Conservation (phyloP, 1,140 invertebrate species). For the Drosophila fuyamai region DNA sequence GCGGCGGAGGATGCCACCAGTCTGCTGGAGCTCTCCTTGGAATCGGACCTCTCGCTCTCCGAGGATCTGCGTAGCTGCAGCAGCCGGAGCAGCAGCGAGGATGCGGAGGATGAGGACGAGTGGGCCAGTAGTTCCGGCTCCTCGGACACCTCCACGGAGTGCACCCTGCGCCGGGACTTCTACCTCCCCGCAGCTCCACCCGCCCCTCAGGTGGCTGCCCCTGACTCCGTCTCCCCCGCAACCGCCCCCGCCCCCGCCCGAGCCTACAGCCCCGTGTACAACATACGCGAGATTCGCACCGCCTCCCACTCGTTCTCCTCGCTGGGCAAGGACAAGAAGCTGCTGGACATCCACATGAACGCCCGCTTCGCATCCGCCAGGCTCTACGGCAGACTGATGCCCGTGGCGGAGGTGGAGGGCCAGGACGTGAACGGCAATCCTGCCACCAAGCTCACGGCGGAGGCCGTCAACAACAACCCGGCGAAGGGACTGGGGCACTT, state of each 20-base stretch:
- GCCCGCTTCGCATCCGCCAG: slow-evolving; percentile 56
- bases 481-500: slow-evolving; percentile 80
- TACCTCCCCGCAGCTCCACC: slow-evolving; percentile 28
- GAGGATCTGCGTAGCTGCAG: slow-evolving; percentile 76
- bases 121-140: slow-evolving; percentile 74
- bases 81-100: slow-evolving; percentile 61
- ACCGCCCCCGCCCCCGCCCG: slow-evolving; percentile 24
- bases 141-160: slow-evolving; percentile 77
- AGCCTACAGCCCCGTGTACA: slow-evolving; percentile 81
- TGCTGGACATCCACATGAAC: slow-evolving; percentile 80
- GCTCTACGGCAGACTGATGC: slow-evolving; percentile 53
- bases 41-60: slow-evolving; percentile 69
- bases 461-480: slow-evolving; percentile 82
- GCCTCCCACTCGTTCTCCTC: slow-evolving; percentile 80
- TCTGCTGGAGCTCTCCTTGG: slow-evolving; percentile 72
- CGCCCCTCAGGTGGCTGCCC: neutral
- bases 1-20: slow-evolving; percentile 54
- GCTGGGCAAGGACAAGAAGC: slow-evolving; percentile 82
- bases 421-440: slow-evolving; percentile 67
- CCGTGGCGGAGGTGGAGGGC: slow-evolving; percentile 52
- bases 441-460: slow-evolving; percentile 39
- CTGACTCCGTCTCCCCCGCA: slow-evolving; percentile 16
- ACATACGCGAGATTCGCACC: slow-evolving; percentile 83
- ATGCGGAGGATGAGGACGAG: slow-evolving; percentile 69
- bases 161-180: slow-evolving; percentile 59